Percentiles rank a stretch among this genome's conserved stretches.
These are phyloP conservation scores for Brachyalestes nurse DNA, from an alignment of 2,797 vertebrate species.

Conservation along the genomic window DNA sequence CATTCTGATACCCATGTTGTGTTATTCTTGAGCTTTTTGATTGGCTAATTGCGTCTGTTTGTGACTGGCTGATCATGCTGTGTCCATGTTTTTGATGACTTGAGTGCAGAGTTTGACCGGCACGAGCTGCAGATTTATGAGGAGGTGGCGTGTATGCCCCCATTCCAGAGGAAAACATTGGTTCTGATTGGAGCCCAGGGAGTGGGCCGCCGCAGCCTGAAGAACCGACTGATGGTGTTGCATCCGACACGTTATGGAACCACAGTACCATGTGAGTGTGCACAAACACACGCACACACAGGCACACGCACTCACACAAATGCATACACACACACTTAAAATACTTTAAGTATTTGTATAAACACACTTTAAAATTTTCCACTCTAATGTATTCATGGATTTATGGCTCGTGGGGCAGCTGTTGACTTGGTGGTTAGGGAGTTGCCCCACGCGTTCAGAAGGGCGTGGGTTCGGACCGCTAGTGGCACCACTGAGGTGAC, in stretches of 20 bases:
- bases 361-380: no score
- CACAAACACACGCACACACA: neutral
- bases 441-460: no score
- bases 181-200: slow-evolving; percentile 98
- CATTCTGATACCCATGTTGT: neutral
- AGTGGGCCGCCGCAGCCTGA: slow-evolving; percentile 94
- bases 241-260: slow-evolving; percentile 91
- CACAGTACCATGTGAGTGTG: slow-evolving; percentile 91
- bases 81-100: slow-evolving; percentile 14
- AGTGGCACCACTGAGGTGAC: no score
- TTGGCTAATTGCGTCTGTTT: neutral
- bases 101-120: slow-evolving; percentile 90
- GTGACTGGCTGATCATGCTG: no score
- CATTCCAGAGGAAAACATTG: slow-evolving; percentile 96
- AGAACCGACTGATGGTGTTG: slow-evolving; percentile 93
- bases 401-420: no score
- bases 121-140: slow-evolving; percentile 99
- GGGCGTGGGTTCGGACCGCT: no score
- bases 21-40: neutral
- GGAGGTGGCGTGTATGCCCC: slow-evolving; percentile 95
- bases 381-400: no score
- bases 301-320: no score
- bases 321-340: no score
- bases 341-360: no score
- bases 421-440: no score